A percentile compares a stretch with the other conserved stretches of the same genome.
phyloP scores from a whole-genome alignment of 2,888 invertebrate species.

The Venustoraphidia nigricollis region DNA sequence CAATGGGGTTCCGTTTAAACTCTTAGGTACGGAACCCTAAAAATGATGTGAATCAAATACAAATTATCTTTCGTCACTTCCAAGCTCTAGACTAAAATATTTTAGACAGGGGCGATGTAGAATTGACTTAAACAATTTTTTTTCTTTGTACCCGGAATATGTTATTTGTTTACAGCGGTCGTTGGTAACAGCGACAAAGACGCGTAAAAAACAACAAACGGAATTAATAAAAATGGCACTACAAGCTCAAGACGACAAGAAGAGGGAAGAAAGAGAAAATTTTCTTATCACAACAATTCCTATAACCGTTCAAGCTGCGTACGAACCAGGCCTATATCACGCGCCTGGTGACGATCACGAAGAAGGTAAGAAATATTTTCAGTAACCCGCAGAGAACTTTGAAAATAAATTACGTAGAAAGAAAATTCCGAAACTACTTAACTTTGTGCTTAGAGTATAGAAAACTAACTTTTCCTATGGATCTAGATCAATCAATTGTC shows the following conservation, averaged over 20 bases:
- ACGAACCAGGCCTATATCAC: constrained; percentile 85
- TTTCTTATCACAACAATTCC: constrained; percentile 93
- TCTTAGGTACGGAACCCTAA: too few relatives aligned
- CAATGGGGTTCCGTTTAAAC: too few relatives aligned
- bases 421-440: too few relatives aligned
- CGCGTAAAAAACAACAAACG: constrained; percentile 96
- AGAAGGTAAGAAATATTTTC: constrained; percentile 42
- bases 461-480: too few relatives aligned
- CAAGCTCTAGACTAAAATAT: neutral
- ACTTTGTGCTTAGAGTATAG: too few relatives aligned
- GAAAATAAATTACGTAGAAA: too few relatives aligned
- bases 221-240: constrained; percentile 92
- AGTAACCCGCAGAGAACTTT: too few relatives aligned
- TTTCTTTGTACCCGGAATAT: neutral
- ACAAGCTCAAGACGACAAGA: constrained; percentile 90
- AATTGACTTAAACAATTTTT: neutral
- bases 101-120: neutral
- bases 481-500: too few relatives aligned
- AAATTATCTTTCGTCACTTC: too few relatives aligned
- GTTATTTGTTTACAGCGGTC: constrained; percentile 46
- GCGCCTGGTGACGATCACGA: constrained; percentile 70
- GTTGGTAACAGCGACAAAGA: constrained; percentile 95
- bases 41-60: too few relatives aligned
- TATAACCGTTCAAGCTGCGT: constrained; percentile 86
- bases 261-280: constrained; percentile 85